A percentile compares a stretch with the other conserved stretches of the same genome.
Evolutionary conservation across 2,797 vertebrate species (phyloP).

Genomic region (Eupleurogrammus muticus): DNA sequence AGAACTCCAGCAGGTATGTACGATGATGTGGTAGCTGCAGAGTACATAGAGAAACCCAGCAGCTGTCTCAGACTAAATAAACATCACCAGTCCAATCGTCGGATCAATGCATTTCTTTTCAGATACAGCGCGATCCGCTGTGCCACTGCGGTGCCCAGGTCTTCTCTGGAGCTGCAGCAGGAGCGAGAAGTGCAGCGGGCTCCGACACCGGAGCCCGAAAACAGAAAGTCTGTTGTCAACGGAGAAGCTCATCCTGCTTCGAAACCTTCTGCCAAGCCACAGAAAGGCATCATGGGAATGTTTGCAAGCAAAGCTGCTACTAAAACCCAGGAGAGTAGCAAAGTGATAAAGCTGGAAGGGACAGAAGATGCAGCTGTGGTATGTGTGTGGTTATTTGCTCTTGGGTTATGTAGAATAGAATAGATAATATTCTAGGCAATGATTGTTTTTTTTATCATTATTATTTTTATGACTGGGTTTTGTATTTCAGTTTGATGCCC

Average conservation of each 20-base stretch:
- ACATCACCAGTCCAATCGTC: background rate
- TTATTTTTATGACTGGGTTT: background rate
- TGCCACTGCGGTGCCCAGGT: slow-evolving; percentile 82
- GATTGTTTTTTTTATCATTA: background rate
- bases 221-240: slow-evolving; percentile 67
- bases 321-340: slow-evolving; percentile 81
- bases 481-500: slow-evolving; percentile 78
- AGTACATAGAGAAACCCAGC: background rate
- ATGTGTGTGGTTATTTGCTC: background rate
- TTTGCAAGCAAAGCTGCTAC: slow-evolving; percentile 83
- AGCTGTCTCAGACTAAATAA: background rate
- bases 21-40: background rate
- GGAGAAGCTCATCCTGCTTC: slow-evolving; percentile 68
- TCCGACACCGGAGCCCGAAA: slow-evolving; percentile 52
- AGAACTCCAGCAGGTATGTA: slow-evolving; percentile 91
- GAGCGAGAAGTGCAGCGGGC: slow-evolving; percentile 53
- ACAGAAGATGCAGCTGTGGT: slow-evolving; percentile 81
- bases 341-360: slow-evolving; percentile 83
- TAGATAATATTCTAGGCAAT: too few species aligned
- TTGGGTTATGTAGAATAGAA: background rate
- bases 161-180: slow-evolving; percentile 71
- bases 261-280: slow-evolving; percentile 78
- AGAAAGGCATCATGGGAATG: slow-evolving; percentile 94
- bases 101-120: background rate
- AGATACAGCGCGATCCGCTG: slow-evolving; percentile 95